Evolutionary conservation across 2,888 invertebrate genomes (phyloP), one percentile per base, ranked within the genome.

Genomic region (Spodoptera littoralis): DNA sequence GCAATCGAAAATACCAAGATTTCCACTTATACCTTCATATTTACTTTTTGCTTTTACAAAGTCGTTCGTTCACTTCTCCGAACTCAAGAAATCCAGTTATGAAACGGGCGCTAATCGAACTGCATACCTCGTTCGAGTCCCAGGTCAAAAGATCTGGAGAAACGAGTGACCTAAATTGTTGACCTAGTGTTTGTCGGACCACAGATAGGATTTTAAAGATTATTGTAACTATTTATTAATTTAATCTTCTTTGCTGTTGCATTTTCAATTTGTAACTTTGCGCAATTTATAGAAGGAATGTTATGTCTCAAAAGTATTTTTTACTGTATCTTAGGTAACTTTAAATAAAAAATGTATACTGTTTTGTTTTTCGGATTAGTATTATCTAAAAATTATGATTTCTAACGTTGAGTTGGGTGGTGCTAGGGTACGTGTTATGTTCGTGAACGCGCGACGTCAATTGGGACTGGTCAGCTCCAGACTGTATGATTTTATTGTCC

Each of bases 71-170:
- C 53, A 73, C 79, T 76, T 71, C 66, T 64, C 27, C 56, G 65
- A 76, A 58, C n/a, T 64, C 52, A 27, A 62, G 69, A 71, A 70
- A 79, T 67, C 50, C 66, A 64, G 77, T 76, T 76, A 79, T 75
- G 63, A 72, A 74, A 76, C 54, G 57, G 51, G 64, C 57, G 64
- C 61, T 78, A 78, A 78, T 79, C 74, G 70, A 70, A 70, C 71
- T 70, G 74, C 70, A 74, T 72, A 65, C 45, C 64, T 63, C 67
- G 68, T 67, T 66, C 62, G 55, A 59, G 59, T 70, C 70, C 43
- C 47, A 11, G 65, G 47, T 69, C 56, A 56, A 59, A 66, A 69
- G 55, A 60, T 67, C 60, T 66, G 59, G 42, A 68, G 57, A 64
- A 70, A 60, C n/a, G 62, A 0, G 13, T 69, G 71, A 71, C 71